Percentiles rank a stretch among this genome's conserved stretches.
phyloP scores from a whole-genome alignment of 2,888 invertebrate genomes.

The Dasypolia templi region DNA sequence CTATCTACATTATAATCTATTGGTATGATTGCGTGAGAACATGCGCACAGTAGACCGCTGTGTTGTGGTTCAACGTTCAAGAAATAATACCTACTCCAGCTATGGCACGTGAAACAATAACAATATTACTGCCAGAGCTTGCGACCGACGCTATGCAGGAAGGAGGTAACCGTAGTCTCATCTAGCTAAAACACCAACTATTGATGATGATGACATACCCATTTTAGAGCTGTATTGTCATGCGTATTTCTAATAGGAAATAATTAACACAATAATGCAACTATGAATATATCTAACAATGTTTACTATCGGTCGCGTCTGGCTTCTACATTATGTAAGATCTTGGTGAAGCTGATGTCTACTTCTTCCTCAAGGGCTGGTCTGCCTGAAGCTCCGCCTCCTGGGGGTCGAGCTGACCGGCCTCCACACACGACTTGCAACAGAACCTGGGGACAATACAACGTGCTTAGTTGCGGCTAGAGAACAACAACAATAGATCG shows the following conservation, averaged over 20 bases:
- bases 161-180: conserved; percentile 20
- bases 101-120: conserved; percentile 70
- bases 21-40: conserved; percentile 71
- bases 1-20: conserved; percentile 80
- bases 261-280: conserved; percentile 35
- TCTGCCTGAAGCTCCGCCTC: conserved; percentile 78
- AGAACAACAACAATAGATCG: neutral
- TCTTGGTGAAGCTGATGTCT: conserved; percentile 54
- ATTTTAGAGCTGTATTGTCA: neutral
- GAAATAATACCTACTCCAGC: conserved; percentile 45
- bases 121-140: conserved; percentile 46
- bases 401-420: conserved; percentile 92
- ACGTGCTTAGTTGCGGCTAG: neutral
- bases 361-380: conserved; percentile 73
- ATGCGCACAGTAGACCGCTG: conserved; percentile 49
- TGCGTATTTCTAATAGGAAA: conserved; percentile 5
- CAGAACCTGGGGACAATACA: conserved; percentile 92
- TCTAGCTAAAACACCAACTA: conserved; percentile 22
- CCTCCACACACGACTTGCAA: conserved; percentile 97
- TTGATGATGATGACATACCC: conserved; percentile 24
- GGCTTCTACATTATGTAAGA: conserved; percentile 44
- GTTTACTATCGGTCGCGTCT: conserved; percentile 49
- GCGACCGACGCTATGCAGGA: conserved; percentile 53
- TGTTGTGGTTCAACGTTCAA: conserved; percentile 26
- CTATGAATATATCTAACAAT: conserved; percentile 8